These are phyloP conservation scores for Saccostrea cuccullata DNA, from an alignment of 1,140 invertebrate genomes.

Conservation along the genomic window DNA sequence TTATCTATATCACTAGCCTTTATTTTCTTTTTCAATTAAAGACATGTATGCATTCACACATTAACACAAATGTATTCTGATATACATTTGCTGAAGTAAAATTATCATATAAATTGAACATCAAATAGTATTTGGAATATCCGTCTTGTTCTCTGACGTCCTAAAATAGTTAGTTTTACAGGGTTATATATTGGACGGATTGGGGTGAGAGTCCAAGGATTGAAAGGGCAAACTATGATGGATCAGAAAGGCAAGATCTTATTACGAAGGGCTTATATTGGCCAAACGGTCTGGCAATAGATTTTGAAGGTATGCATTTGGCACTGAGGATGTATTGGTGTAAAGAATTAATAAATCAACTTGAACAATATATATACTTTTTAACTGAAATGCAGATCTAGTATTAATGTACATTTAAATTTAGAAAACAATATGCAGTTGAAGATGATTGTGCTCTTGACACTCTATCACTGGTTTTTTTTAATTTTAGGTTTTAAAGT, in stretches of 20 bases:
- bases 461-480: too few species aligned
- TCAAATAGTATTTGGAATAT: not conserved
- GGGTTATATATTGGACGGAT: conserved; percentile 94
- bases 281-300: conserved; percentile 66
- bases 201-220: conserved; percentile 98
- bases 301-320: conserved; percentile 46
- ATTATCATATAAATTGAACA: not conserved
- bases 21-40: not conserved
- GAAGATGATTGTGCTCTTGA: too few species aligned
- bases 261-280: conserved; percentile 68
- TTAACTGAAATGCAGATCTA: too few species aligned
- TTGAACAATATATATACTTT: too few species aligned
- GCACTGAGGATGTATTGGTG: too few species aligned
- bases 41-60: not conserved
- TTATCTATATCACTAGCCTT: not conserved
- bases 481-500: too few species aligned
- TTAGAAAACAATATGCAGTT: too few species aligned
- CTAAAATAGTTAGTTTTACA: conserved; percentile 34
- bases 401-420: too few species aligned
- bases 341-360: too few species aligned
- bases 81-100: not conserved
- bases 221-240: conserved; percentile 97
- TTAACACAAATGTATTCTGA: not conserved
- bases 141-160: not conserved
- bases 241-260: conserved; percentile 76